Evolutionary conservation across 2,888 invertebrate species (phyloP), one percentile per base, ranked within the genome.

Genomic region (Cybosia mesomella): DNA sequence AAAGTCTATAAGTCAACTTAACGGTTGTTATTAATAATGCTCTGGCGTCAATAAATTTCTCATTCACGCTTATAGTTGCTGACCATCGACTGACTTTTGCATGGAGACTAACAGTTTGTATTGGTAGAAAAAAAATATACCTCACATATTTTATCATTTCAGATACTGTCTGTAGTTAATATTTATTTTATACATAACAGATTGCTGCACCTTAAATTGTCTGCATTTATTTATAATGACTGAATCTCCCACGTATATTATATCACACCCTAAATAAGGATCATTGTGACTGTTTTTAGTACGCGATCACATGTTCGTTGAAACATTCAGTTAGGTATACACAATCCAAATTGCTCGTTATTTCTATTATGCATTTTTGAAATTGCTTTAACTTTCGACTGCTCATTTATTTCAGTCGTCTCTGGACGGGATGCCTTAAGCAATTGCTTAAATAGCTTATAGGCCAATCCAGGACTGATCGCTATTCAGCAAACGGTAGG

Each of bases 161-260:
- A 61, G 75, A 80, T 80, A 65, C 28, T 53, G 65, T 60, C 66
- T 49, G 60, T 66, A 64, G n/a, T n/a, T n/a, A n/a, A 59, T 71
- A 69, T 66, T 68, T 68, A 18, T 57, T 66, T 64, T 65, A 43
- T 28, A 68, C 77, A 80, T 77, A 71, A 77, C 60, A 77, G 72
- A 70, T 68, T 61, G 57, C 60, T 36, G 59, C 63, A 53, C 58
- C 54, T 39, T 62, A 63, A 62, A 13, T 39, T 34, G n/a, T 15
- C 22, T 9, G 49, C 36, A 59, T 36, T 13, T 24, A 34, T 66
- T 60, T 54, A 28, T 58, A 24, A 34, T 15, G n/a, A 60, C 32
- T 28, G 53, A 66, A 67, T n/a, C 36, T 39, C 39, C 22, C 57
- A 58, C 58, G 13, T 49, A 34, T 62, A 57, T 9, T 24, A 24